These are phyloP conservation scores for Propithecus deckenii DNA, from an alignment of 2,797 vertebrate genomes.

Conservation along the genomic window DNA sequence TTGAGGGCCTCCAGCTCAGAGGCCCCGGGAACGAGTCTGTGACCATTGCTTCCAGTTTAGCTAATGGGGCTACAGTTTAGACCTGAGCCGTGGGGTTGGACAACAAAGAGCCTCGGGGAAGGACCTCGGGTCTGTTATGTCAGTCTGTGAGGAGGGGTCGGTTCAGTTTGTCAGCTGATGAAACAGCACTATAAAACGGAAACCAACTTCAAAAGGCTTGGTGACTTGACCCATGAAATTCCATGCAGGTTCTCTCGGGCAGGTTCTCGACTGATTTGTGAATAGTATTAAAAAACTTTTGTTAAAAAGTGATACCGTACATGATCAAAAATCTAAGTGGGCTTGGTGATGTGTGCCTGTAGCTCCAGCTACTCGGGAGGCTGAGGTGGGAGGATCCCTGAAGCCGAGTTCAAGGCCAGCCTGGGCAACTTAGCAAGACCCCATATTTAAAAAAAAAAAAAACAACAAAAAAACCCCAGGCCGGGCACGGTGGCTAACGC, in stretches of 20 bases:
- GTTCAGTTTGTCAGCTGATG: neutral
- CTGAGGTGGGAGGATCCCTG: neutral
- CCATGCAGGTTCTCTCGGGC: neutral
- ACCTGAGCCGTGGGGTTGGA: neutral
- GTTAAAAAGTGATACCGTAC: neutral
- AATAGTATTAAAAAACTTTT: neutral
- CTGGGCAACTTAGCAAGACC: neutral
- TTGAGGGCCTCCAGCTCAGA: neutral
- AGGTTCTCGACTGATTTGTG: neutral
- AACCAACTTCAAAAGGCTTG: neutral
- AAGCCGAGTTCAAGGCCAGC: neutral
- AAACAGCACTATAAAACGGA: neutral
- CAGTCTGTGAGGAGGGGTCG: neutral
- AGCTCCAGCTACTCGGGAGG: neutral
- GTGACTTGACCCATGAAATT: neutral
- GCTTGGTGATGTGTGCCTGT: neutral
- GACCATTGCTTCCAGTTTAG: neutral
- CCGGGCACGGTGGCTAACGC: no score
- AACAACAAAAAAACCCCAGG: no score
- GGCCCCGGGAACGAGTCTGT: neutral
- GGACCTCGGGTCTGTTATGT: rapidly evolving
- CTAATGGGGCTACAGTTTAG: neutral
- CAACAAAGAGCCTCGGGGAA: neutral
- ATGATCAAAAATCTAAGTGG: neutral
- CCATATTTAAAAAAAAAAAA: neutral